Conservation (phyloP, 2,797 vertebrate species). For the Sciaenops ocellatus region DNA sequence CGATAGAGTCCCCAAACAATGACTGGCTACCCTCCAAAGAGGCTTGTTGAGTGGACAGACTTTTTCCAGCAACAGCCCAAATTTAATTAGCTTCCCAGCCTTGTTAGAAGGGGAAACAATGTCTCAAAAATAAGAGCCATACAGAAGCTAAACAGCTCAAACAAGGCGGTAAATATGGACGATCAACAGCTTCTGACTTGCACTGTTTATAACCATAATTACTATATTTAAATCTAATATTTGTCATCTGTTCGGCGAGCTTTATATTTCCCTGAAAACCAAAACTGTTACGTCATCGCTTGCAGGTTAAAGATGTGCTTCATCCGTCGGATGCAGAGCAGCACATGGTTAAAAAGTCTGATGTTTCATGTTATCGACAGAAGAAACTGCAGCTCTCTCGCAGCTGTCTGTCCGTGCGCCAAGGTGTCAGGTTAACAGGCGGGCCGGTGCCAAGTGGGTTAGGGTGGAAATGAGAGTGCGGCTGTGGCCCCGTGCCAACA, state of each 20-base stretch:
- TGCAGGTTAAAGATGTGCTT: neutral
- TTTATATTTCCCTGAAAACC: neutral
- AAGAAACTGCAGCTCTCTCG: conserved; percentile 49
- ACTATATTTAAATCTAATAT: neutral
- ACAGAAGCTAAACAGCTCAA: conserved; percentile 41
- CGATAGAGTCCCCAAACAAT: conserved; percentile 62
- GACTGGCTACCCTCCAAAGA: conserved; percentile 70
- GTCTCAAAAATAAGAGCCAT: conserved; percentile 42
- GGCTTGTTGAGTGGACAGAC: conserved; percentile 60
- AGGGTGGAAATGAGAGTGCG: conserved; percentile 64
- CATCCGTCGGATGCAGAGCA: neutral
- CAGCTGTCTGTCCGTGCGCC: conserved; percentile 56
- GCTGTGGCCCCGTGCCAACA: conserved; percentile 52
- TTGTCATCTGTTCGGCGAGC: neutral
- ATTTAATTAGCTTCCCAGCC: conserved; percentile 65
- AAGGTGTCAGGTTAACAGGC: conserved; percentile 72
- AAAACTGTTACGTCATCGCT: neutral
- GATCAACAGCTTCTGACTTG: conserved; percentile 7
- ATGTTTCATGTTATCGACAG: conserved; percentile 49
- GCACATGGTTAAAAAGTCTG: conserved; percentile 17
- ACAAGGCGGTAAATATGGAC: conserved; percentile 12
- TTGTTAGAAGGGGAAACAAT: conserved; percentile 47
- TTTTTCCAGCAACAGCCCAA: conserved; percentile 48
- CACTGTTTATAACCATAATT: neutral
- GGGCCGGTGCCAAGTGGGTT: conserved; percentile 75